Evolutionary conservation across 2,888 invertebrate genomes (phyloP).

Genomic region (Catocala fraxini): DNA sequence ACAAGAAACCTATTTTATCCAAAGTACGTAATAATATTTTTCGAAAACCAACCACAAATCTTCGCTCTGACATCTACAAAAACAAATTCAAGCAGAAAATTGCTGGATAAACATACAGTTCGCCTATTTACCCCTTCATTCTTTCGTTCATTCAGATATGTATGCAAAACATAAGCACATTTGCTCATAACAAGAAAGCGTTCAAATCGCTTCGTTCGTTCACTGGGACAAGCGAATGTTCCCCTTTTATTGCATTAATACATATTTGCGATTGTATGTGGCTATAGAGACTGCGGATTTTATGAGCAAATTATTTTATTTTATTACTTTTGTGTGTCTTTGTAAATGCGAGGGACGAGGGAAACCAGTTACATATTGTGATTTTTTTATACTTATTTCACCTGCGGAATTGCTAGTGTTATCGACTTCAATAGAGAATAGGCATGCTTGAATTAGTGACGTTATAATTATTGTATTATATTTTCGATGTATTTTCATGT

Average conservation of each 20-base stretch:
- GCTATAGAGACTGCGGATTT: constrained; percentile 20
- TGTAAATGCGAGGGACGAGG: too few relatives aligned
- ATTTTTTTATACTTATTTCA: neutral
- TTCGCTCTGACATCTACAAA: constrained; percentile 4
- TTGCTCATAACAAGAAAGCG: constrained; percentile 44
- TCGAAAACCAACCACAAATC: neutral
- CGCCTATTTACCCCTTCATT: constrained; percentile 27
- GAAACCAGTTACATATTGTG: neutral
- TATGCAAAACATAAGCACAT: constrained; percentile 46
- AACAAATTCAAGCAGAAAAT: constrained; percentile 24
- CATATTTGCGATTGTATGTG: constrained; percentile 36
- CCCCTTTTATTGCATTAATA: constrained; percentile 43
- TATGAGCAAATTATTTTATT: neutral
- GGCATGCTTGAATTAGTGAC: too few relatives aligned
- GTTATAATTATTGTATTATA: too few relatives aligned
- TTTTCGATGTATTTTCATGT: too few relatives aligned
- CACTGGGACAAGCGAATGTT: constrained; percentile 39
- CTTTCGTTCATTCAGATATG: constrained; percentile 33
- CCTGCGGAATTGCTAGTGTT: too few relatives aligned
- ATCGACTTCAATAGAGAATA: too few relatives aligned
- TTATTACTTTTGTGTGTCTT: neutral
- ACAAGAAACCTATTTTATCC: neutral
- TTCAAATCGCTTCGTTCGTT: constrained; percentile 40
- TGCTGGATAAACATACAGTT: constrained; percentile 28
- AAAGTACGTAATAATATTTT: neutral